Conservation (phyloP, 2,797 vertebrate genomes). For the Chromobotia macracanthus region DNA sequence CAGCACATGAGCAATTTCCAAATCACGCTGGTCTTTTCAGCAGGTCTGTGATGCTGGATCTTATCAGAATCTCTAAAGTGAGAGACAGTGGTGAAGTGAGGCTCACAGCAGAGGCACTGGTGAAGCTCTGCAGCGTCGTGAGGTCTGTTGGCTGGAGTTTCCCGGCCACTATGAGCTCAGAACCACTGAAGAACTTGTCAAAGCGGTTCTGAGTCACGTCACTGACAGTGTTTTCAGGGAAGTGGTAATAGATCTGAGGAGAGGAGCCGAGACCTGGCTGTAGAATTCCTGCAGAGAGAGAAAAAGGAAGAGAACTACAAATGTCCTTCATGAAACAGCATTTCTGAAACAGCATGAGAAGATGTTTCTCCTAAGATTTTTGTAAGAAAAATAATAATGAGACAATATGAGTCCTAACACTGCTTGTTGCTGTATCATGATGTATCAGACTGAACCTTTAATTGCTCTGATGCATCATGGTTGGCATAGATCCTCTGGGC, state of each 20-base stretch:
- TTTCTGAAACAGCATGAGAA: neutral
- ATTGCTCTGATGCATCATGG: conserved; percentile 87
- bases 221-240: conserved; percentile 78
- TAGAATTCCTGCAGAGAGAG: conserved; percentile 77
- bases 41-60: too few relatives aligned
- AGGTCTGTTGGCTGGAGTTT: conserved; percentile 78
- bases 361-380: neutral
- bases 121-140: conserved; percentile 78
- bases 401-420: too few relatives aligned
- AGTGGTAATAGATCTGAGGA: conserved; percentile 86
- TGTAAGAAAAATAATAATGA: too few relatives aligned
- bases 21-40: too few relatives aligned
- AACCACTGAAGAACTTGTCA: conserved; percentile 92
- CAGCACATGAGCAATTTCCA: too few relatives aligned
- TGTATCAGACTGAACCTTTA: conserved; percentile 78
- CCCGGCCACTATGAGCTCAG: conserved; percentile 92
- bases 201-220: conserved; percentile 90
- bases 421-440: too few relatives aligned
- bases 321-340: too few relatives aligned
- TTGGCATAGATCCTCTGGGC: conserved; percentile 95
- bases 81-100: neutral
- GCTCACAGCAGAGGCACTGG: conserved; percentile 87
- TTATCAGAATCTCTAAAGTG: neutral
- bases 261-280: conserved; percentile 90
- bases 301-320: too few relatives aligned